Evolutionary conservation across 2,797 vertebrate species (phyloP), one percentile per base, ranked within the genome.

Genomic region (Morelia viridis): DNA sequence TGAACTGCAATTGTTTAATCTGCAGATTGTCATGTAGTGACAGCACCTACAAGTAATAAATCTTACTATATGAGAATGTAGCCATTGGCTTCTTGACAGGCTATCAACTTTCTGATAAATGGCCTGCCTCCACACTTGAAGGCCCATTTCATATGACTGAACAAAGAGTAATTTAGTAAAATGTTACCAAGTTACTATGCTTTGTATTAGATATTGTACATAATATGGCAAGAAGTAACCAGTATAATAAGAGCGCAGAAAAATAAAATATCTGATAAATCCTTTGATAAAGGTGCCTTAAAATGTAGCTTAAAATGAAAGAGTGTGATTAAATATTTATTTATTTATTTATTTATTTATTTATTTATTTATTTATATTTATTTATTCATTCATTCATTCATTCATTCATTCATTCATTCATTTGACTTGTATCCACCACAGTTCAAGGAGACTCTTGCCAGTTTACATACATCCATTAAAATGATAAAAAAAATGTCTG

Each of bases 61-160:
- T 92, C 86, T 94, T 85, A 28, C 50, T 86, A 28, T 57, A 89
- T 89, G 76, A 92, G 80, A 90, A 92, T 64, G 80, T 86, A 92
- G 64, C 28, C 50, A 53, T 56, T 50, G 89, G 64, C 35, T 50
- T 60, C 58, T 57, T 87, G 93, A 64, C 65, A 92, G 64, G 88
- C 31, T 84, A 41, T 64, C 83, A 71, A 50, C 85, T 90, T n/a
- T 57, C 71, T 93, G 91, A 93, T 89, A 91, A 91, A 91, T 89
- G 64, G 86, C 8, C 28, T 64, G 87, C 28, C 65, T 89, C 80
- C 13, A 50, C 13, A 88, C 2, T 56, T 86, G 58, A 89, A 92
- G 64, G 26, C 7, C 19, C 60, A 76, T 10, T 31, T 56, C 57
- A 76, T 46, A 9, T 57, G 76, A 50, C 83, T 86, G 12, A 64